Conservation (phyloP, 2,888 invertebrate genomes). For the Phasia obesa region DNA sequence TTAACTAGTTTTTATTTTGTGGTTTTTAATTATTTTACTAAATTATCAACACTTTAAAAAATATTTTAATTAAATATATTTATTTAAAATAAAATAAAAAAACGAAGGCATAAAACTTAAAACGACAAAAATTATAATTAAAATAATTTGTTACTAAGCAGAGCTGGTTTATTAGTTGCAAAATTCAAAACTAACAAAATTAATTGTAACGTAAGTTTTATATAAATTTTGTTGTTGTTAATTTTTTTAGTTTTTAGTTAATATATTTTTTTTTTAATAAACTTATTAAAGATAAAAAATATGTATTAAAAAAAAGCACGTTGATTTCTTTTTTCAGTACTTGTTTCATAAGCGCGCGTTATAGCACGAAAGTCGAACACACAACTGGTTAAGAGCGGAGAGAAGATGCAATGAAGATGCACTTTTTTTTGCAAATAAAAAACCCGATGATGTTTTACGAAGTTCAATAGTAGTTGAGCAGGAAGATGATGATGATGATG, state of each 20-base stretch:
- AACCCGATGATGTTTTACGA: conserved; percentile 68
- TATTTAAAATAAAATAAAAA: conserved; percentile 21
- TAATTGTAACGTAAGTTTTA: conserved; percentile 14
- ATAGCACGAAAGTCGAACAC: conserved; percentile 71
- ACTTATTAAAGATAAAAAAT: conserved; percentile 10
- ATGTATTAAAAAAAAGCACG: conserved; percentile 48
- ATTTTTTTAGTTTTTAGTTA: conserved; percentile 7
- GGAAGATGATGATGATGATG: conserved; percentile 27
- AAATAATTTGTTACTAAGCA: conserved; percentile 55
- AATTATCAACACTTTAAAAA: conserved; percentile 51
- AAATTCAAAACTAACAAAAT: conserved; percentile 21
- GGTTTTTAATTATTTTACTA: conserved; percentile 38
- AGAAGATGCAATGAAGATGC: conserved; percentile 71
- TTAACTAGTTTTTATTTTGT: conserved; percentile 33
- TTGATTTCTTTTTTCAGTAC: conserved; percentile 59
- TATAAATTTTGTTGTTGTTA: background rate
- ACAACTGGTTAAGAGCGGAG: conserved; percentile 71
- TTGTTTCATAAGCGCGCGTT: conserved; percentile 73
- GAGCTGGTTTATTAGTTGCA: background rate
- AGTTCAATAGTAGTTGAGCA: conserved; percentile 43
- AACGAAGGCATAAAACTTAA: conserved; percentile 47
- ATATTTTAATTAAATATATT: conserved; percentile 32
- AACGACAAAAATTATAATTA: conserved; percentile 47
- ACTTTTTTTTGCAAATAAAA: conserved; percentile 67
- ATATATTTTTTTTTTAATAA: conserved; percentile 9